Percentiles rank a stretch among this genome's conserved stretches.
Evolutionary conservation across 1,140 invertebrate genomes (phyloP).

Genomic region (Bombus terrestris): DNA sequence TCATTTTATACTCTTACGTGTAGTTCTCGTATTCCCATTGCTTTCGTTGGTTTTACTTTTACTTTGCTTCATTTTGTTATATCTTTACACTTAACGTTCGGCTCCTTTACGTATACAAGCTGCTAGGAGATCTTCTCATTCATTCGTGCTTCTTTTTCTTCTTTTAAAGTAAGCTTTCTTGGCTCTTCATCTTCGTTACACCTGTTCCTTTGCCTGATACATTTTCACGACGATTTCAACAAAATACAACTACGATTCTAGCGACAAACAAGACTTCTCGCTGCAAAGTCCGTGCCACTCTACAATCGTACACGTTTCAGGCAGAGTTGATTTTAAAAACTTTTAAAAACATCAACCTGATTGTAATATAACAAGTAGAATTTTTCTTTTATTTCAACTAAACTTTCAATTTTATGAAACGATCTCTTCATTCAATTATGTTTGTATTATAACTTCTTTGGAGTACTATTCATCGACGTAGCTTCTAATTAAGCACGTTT

Average conservation of each 20-base stretch:
- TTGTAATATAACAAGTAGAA: not conserved
- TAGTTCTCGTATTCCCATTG: not conserved
- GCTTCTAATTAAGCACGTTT: not conserved
- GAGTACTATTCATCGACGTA: not conserved
- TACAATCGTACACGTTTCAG: not conserved
- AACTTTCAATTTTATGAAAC: not conserved
- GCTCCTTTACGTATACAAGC: not conserved
- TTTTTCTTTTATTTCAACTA: not conserved
- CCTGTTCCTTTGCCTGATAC: not conserved
- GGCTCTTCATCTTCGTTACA: not conserved
- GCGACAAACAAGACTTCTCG: not conserved
- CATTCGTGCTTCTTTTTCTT: not conserved
- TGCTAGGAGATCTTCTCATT: not conserved
- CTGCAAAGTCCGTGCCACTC: not conserved
- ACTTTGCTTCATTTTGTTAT: not conserved
- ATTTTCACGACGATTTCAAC: not conserved
- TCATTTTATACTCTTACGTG: not conserved
- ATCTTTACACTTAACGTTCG: not conserved
- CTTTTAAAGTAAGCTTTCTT: not conserved
- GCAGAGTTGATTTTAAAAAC: not conserved
- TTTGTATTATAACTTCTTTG: not conserved
- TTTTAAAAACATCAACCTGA: not conserved
- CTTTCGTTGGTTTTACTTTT: not conserved
- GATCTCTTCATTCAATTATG: not conserved
- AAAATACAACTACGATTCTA: not conserved